Percentiles rank a stretch among this genome's conserved stretches.
phyloP scores from a whole-genome alignment of 2,888 invertebrate genomes.

The Apantesis nais region DNA sequence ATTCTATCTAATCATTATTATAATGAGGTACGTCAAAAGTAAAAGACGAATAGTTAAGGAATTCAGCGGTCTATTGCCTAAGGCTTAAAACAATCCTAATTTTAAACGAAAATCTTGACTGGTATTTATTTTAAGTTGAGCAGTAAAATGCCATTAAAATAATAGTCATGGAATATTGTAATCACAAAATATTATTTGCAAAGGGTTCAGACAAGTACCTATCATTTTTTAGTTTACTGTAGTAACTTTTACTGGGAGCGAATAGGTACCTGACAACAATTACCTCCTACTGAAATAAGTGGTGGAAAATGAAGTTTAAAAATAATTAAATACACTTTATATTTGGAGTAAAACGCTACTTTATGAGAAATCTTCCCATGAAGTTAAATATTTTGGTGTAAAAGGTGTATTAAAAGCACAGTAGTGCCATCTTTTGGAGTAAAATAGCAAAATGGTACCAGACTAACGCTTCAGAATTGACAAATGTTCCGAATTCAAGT shows the following conservation, averaged over 20 bases:
- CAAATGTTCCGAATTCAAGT: neutral
- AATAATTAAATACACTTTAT: neutral
- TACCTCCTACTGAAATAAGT: neutral
- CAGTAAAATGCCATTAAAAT: no score
- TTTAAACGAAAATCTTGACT: neutral
- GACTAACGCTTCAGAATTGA: neutral
- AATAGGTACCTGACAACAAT: neutral
- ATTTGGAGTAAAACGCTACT: neutral
- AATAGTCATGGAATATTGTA: neutral
- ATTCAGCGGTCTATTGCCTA: no score
- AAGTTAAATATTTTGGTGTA: neutral
- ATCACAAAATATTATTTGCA: neutral
- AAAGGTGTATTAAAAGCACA: neutral
- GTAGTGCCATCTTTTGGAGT: slow-evolving; percentile 35
- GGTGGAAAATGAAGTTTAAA: neutral
- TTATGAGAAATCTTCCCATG: neutral
- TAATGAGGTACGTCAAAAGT: neutral
- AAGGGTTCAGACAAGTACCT: neutral
- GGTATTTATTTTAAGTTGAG: neutral
- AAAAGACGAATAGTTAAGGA: neutral
- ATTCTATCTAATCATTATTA: neutral
- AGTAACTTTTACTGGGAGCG: neutral
- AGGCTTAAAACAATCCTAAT: neutral
- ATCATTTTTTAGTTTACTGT: neutral
- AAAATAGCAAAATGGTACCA: neutral